These are phyloP conservation scores for Torymus aiolomorphi DNA, from an alignment of 2,888 invertebrate genomes.

Conservation along the genomic window DNA sequence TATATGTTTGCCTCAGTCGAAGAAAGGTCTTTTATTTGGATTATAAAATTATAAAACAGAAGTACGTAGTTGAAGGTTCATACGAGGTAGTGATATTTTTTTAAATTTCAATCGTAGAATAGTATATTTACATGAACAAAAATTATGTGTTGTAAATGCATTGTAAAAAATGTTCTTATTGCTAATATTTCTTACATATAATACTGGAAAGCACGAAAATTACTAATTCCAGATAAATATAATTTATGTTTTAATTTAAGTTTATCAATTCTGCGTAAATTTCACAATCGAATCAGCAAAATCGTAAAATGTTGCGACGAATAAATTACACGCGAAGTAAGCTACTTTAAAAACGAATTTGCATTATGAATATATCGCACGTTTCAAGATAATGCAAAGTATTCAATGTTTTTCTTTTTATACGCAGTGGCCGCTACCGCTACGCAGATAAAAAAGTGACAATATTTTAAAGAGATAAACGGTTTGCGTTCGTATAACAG, in stretches of 20 bases:
- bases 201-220: no score
- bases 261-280: background rate
- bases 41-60: no score
- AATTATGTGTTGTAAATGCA: no score
- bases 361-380: conserved; percentile 6
- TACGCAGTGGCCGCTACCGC: conserved; percentile 31
- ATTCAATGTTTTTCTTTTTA: conserved; percentile 39
- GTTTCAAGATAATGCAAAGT: conserved; percentile 14
- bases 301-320: background rate
- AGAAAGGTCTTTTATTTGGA: no score
- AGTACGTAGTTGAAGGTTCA: no score
- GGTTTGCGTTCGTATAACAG: conserved; percentile 61
- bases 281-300: background rate
- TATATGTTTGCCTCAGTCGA: no score
- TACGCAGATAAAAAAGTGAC: conserved; percentile 53
- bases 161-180: no score
- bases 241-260: background rate
- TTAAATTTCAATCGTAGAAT: no score
- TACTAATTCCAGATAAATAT: background rate
- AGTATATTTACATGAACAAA: no score
- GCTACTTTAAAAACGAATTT: conserved; percentile 10
- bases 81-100: no score
- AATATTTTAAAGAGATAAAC: conserved; percentile 66
- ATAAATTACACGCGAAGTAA: conserved; percentile 9
- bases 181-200: no score